phyloP scores from a whole-genome alignment of 37 sponge, comb jelly and placozoan genomes.

The Eunapius fragilis region DNA sequence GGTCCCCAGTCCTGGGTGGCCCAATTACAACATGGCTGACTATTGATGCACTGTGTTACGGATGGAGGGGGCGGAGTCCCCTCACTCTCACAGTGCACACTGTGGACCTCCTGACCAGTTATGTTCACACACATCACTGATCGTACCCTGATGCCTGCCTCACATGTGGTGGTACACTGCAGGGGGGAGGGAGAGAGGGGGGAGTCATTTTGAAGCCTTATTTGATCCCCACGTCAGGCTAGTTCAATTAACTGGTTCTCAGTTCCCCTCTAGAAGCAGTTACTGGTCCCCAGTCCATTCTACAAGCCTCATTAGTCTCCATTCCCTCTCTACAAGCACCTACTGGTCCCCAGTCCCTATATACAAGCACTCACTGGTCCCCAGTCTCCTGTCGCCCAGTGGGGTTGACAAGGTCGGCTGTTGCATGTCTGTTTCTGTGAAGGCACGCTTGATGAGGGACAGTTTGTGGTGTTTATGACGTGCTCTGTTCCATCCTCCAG shows the following conservation, averaged over 20 bases:
- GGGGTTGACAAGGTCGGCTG: slow-evolving; percentile 1
- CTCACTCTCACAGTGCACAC: not conserved
- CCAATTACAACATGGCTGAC: slow-evolving; percentile 14
- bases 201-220: too few relatives aligned
- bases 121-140: slow-evolving; percentile 33
- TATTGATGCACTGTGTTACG: not conserved
- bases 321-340: slow-evolving; percentile 16
- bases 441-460: slow-evolving; percentile 5
- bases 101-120: not conserved
- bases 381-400: slow-evolving; percentile 16
- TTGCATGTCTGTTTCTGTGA: slow-evolving; percentile 13
- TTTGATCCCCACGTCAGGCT: too few relatives aligned
- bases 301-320: too few relatives aligned
- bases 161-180: slow-evolving; percentile 30
- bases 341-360: not conserved
- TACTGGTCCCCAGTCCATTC: not conserved
- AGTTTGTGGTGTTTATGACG: not conserved
- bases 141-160: slow-evolving; percentile 6
- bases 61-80: not conserved
- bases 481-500: slow-evolving; percentile 5
- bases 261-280: not conserved
- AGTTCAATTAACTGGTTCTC: not conserved
- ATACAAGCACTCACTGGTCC: slow-evolving; percentile 1
- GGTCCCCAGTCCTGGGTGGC: not conserved
- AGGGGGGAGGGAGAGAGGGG: too few relatives aligned